Base-by-base conservation (phyloP, 2,113 vertebrate genomes). In the Corydoras sp. region DNA sequence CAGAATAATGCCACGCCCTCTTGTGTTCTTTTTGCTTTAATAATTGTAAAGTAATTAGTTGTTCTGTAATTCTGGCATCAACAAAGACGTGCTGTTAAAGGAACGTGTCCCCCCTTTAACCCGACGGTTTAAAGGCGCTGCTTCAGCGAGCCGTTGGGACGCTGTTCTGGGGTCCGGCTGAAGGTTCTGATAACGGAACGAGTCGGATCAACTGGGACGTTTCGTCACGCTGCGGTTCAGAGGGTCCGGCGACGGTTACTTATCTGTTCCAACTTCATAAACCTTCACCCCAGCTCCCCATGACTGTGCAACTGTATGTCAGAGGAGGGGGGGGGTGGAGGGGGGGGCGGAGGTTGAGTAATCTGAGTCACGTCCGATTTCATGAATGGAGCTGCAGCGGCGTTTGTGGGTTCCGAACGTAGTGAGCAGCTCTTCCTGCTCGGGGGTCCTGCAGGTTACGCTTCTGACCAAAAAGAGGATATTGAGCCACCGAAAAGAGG, bases 281-380 rank as follows among this genome's bases (percentile, higher is more conserved):
- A 88, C 88, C 82, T 76, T 73, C 64, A 58, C 56, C 55, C 8
- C 69, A 78, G 77, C 29, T 49, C 82, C 79, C 80, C 82, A 85
- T 90, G 85, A 90, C 85, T 83, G 75, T 86, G 88, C 86, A 87
- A 50, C 81, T 81, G 83, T 82, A 81, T 82, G 54, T 11, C 49
- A 74, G 73, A 69, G 76, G 29, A 24, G 59, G 5, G 56, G 74
- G 75, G 18, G 2, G 18, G 18, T n/a, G n/a, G n/a, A n/a, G 18
- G 18, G 18, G 18, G 18, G 18, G 18, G 18, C 18, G 18, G 18
- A 24, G 18, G 18, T 24, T 24, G 18, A 1, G 18, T 24, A 24
- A 24, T 24, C 18, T 83, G 76, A 78, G 79, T 86, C 82, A 86
- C 73, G 77, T 85, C 84, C 79, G 69, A 81, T 79, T 66, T 75